Percentiles rank a stretch among this genome's conserved stretches.
phyloP scores from a whole-genome alignment of 2,888 invertebrate genomes.

The Amorpha juglandis region DNA sequence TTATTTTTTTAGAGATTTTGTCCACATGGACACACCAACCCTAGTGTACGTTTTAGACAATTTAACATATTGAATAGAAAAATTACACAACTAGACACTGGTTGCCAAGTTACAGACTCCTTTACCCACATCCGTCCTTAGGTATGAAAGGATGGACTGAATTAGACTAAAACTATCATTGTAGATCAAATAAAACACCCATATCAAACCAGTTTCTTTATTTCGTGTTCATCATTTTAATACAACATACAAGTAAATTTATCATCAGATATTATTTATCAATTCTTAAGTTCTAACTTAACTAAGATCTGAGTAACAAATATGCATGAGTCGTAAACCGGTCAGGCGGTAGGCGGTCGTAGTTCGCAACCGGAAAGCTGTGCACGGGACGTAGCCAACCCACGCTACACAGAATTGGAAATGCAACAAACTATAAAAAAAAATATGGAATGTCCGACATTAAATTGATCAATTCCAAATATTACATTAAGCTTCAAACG shows the following conservation, averaged over 20 bases:
- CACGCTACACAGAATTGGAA: constrained; percentile 54
- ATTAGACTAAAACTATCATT: too few species aligned
- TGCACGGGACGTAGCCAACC: constrained; percentile 32
- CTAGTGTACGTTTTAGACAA: too few species aligned
- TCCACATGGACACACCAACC: too few species aligned
- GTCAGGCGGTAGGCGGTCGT: neutral
- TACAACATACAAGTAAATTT: constrained; percentile 85
- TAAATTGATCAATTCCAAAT: constrained; percentile 35
- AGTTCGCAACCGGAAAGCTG: neutral
- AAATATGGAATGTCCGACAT: constrained; percentile 55
- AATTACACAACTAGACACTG: too few species aligned
- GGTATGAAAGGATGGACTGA: too few species aligned
- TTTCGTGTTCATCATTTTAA: constrained; percentile 83
- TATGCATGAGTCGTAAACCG: constrained; percentile 59
- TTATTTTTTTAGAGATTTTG: too few species aligned
- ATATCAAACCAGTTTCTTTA: constrained; percentile 84
- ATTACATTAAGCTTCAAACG: constrained; percentile 25
- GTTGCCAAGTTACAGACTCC: too few species aligned
- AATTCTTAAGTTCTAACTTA: constrained; percentile 82
- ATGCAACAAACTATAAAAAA: constrained; percentile 48
- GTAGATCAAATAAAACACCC: constrained; percentile 62
- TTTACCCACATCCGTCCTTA: too few species aligned
- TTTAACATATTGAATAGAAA: too few species aligned
- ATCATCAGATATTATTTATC: constrained; percentile 83
- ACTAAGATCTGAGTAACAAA: constrained; percentile 81